phyloP scores from a whole-genome alignment of 2,113 vertebrate species.

The Sakesphorus luctuosus region DNA sequence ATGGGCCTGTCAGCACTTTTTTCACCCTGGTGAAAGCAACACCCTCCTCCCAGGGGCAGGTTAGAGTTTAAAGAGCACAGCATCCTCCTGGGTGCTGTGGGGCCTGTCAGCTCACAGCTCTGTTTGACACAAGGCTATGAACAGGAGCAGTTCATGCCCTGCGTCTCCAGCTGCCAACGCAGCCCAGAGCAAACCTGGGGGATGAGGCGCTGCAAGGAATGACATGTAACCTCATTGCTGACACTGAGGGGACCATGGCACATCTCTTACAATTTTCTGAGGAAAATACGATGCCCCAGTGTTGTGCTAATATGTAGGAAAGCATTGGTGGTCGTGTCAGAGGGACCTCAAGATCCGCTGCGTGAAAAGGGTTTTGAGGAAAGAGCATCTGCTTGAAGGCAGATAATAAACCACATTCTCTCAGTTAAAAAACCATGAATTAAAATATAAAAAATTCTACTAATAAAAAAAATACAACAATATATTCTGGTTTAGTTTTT shows the following conservation, averaged over 20 bases:
- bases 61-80: not conserved
- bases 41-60: not conserved
- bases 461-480: not conserved
- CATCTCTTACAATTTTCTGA: not conserved
- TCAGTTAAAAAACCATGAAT: not conserved
- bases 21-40: not conserved
- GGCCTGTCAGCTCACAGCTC: not conserved
- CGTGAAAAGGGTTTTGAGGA: not conserved
- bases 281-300: not conserved
- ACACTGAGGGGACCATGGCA: not conserved
- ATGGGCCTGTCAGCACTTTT: not conserved
- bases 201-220: not conserved
- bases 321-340: not conserved
- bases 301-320: not conserved
- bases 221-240: not conserved
- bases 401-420: not conserved
- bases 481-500: not conserved
- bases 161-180: not conserved
- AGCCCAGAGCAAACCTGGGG: not conserved
- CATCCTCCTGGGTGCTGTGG: not conserved
- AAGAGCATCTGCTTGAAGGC: not conserved
- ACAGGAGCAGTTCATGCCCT: not conserved
- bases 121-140: rapidly evolving
- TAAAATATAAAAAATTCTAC: not conserved
- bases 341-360: not conserved